Evolutionary conservation across 1,140 invertebrate species (phyloP).

Genomic region (Eubasilissa regina): DNA sequence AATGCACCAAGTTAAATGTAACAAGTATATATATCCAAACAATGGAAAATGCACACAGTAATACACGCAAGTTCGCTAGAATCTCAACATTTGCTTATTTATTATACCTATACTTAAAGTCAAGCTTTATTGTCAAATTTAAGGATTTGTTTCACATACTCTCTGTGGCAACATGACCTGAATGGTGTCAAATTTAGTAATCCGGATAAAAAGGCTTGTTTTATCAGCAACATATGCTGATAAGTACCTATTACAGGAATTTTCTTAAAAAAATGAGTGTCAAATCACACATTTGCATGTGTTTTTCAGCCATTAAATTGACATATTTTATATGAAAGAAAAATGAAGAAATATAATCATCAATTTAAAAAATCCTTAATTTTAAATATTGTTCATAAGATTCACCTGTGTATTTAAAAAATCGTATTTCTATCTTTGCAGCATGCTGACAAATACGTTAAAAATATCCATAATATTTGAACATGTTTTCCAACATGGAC

Average conservation of each 20-base stretch:
- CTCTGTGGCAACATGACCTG: too few species aligned
- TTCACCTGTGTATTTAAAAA: slow-evolving; percentile 25
- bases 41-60: slow-evolving; percentile 28
- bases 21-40: background rate
- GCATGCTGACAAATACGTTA: slow-evolving; percentile 17
- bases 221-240: too few species aligned
- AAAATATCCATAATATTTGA: slow-evolving; percentile 19
- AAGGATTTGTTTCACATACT: background rate
- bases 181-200: too few species aligned
- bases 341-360: too few species aligned
- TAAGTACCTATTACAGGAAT: too few species aligned
- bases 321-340: too few species aligned
- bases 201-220: too few species aligned
- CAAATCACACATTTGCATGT: too few species aligned
- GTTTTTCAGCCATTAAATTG: too few species aligned
- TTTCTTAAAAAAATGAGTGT: too few species aligned
- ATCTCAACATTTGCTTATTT: slow-evolving; percentile 10
- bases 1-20: background rate
- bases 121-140: slow-evolving; percentile 25
- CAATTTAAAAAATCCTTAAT: too few species aligned
- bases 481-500: background rate
- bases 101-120: slow-evolving; percentile 3
- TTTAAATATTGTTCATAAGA: slow-evolving; percentile 15
- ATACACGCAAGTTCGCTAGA: slow-evolving; percentile 13
- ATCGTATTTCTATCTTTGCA: background rate